Evolutionary conservation across 2,888 invertebrate genomes (phyloP).

Genomic region (Drosophila quinaria): DNA sequence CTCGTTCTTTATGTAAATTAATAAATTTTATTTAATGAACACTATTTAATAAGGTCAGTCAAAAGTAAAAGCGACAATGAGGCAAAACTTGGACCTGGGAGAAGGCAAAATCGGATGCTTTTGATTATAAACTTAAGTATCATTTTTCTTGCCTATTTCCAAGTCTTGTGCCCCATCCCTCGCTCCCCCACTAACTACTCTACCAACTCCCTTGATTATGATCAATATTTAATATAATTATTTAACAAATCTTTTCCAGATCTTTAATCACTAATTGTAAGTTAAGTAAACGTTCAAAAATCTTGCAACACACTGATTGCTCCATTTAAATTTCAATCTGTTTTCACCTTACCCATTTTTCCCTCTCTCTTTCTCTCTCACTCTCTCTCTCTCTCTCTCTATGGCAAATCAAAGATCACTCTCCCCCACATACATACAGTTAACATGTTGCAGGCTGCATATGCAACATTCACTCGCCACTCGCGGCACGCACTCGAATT

Average conservation of each 20-base stretch:
- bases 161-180: too few species aligned
- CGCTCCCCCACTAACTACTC: not conserved
- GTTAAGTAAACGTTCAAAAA: not conserved
- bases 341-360: not conserved
- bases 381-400: not conserved
- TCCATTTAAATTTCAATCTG: not conserved
- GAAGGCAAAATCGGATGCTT: too few species aligned
- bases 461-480: slow-evolving; percentile 63
- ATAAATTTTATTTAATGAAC: too few species aligned
- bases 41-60: too few species aligned
- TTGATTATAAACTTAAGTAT: too few species aligned
- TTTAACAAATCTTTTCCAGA: not conserved
- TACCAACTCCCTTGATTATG: not conserved
- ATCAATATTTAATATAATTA: not conserved
- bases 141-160: too few species aligned
- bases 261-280: not conserved
- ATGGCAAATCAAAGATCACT: slow-evolving; percentile 30
- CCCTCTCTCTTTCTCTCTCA: not conserved
- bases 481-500: slow-evolving; percentile 67
- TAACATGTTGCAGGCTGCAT: slow-evolving; percentile 12
- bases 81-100: too few species aligned
- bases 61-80: too few species aligned
- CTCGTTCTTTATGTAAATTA: too few species aligned
- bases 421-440: slow-evolving; percentile 14
- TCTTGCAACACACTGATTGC: not conserved